A percentile compares a stretch with the other conserved stretches of the same genome.
These are phyloP conservation scores for Calidris pugnax DNA, from an alignment of 2,113 vertebrate genomes.

Conservation along the genomic window DNA sequence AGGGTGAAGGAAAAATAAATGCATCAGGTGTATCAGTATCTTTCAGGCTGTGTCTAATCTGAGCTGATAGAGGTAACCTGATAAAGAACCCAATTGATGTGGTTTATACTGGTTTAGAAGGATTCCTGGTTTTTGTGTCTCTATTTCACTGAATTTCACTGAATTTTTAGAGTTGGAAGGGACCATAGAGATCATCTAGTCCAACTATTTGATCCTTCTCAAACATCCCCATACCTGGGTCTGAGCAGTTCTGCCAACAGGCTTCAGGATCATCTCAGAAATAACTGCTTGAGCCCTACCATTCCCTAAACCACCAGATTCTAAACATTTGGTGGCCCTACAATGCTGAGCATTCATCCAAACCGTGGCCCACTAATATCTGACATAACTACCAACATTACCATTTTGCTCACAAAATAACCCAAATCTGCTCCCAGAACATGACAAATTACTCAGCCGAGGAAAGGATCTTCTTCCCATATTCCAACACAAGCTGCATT, in stretches of 20 bases:
- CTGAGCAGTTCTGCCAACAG: not conserved
- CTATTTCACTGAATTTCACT: too few species aligned
- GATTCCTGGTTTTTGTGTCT: not conserved
- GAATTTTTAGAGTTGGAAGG: too few species aligned
- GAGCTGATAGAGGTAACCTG: not conserved
- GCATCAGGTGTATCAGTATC: not conserved
- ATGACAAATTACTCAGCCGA: not conserved
- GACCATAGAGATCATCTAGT: too few species aligned
- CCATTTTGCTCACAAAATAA: not conserved
- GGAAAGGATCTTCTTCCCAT: not conserved
- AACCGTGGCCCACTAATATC: not conserved
- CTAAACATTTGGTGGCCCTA: not conserved
- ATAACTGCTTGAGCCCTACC: not conserved
- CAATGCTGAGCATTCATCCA: not conserved
- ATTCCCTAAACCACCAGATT: not conserved
- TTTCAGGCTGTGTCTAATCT: not conserved
- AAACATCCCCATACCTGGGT: not conserved
- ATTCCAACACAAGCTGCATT: not conserved
- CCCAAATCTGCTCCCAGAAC: not conserved
- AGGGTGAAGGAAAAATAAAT: not conserved
- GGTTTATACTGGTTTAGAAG: not conserved
- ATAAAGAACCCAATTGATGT: not conserved
- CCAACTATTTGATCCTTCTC: not conserved
- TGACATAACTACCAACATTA: not conserved
- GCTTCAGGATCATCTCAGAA: not conserved